Evolutionary conservation across 2,888 invertebrate genomes (phyloP).

Genomic region (Oithona nana): DNA sequence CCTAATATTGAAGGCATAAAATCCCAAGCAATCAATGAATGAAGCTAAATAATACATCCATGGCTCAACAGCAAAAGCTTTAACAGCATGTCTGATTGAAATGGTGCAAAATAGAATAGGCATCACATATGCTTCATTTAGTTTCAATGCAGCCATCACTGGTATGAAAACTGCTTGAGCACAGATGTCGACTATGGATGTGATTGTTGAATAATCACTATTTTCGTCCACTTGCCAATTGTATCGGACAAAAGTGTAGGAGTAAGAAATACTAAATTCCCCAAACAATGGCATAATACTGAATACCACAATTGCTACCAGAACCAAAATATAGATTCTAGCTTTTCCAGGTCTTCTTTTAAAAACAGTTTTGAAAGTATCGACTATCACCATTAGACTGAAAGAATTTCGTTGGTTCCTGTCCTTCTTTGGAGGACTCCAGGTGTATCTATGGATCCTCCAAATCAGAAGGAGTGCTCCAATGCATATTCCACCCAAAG

Average conservation of each 20-base stretch:
- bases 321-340: neutral
- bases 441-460: too few relatives aligned
- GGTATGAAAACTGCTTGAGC: neutral
- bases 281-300: neutral
- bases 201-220: neutral
- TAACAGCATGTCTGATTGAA: neutral
- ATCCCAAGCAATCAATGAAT: neutral
- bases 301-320: neutral
- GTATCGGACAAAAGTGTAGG: neutral
- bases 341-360: neutral
- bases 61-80: neutral
- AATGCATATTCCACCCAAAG: neutral
- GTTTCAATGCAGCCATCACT: neutral
- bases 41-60: conserved; percentile 6
- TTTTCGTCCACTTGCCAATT: conserved; percentile 7
- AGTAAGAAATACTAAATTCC: neutral
- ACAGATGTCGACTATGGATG: neutral
- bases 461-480: too few relatives aligned
- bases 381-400: neutral
- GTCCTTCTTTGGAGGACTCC: too few relatives aligned
- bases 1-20: conserved; percentile 2
- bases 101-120: neutral
- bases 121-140: neutral
- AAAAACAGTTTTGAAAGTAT: neutral
- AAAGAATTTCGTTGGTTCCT: neutral